Conservation (phyloP, 2,113 vertebrate genomes). For the Isurus oxyrinchus region DNA sequence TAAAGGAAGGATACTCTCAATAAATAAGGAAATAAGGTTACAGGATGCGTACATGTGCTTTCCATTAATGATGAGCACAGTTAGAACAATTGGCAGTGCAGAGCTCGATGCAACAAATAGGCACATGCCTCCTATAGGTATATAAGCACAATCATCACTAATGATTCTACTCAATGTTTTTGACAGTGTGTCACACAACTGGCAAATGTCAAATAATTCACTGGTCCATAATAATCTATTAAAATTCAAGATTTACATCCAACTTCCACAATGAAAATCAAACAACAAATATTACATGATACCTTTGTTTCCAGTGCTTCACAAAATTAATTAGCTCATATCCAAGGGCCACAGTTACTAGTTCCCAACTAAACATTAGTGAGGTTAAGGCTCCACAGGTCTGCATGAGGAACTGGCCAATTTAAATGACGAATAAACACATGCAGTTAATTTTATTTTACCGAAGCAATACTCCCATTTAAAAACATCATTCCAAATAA, state of each 20-base stretch:
- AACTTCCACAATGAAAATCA: neutral
- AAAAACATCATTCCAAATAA: constrained; percentile 46
- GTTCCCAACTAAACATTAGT: neutral
- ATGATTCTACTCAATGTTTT: neutral
- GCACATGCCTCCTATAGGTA: neutral
- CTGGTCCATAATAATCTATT: neutral
- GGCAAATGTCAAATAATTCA: neutral
- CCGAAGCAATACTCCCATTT: neutral
- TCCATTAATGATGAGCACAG: constrained; percentile 73
- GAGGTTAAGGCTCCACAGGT: neutral
- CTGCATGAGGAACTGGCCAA: neutral
- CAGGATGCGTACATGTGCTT: constrained; percentile 78
- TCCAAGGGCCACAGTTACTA: neutral
- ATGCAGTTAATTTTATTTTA: neutral
- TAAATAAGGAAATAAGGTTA: constrained; percentile 77
- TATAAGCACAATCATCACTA: neutral
- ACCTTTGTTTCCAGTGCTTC: neutral
- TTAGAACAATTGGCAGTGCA: constrained; percentile 32
- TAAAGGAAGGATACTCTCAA: constrained; percentile 78
- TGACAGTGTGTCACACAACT: neutral
- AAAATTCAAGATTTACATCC: neutral
- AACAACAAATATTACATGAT: neutral
- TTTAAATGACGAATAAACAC: neutral
- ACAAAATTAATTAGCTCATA: neutral
- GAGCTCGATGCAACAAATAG: neutral